phyloP scores from a whole-genome alignment of 2,888 invertebrate genomes.

The Drosophila merina region DNA sequence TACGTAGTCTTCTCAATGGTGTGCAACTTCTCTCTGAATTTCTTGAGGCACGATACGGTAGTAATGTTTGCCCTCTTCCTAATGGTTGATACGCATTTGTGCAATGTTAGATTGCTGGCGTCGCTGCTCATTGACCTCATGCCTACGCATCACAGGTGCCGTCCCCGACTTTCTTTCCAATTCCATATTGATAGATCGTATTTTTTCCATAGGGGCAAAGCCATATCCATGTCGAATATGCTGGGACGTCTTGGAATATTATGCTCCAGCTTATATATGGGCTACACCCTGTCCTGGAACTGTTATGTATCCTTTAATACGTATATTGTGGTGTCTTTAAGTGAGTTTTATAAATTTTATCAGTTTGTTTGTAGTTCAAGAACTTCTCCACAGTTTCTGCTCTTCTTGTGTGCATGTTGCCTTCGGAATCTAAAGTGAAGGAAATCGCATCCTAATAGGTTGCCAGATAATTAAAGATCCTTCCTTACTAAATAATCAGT shows the following conservation, averaged over 20 bases:
- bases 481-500: not conserved
- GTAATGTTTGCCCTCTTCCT: constrained; percentile 14
- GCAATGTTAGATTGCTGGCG: constrained; percentile 6
- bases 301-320: constrained; percentile 41
- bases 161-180: not conserved
- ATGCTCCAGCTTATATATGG: constrained; percentile 24
- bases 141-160: constrained; percentile 58
- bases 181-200: not conserved
- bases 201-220: constrained; percentile 39
- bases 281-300: constrained; percentile 6
- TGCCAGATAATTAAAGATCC: not conserved
- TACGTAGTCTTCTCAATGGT: not conserved
- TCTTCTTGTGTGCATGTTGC: constrained; percentile 3
- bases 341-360: constrained; percentile 14
- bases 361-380: not conserved
- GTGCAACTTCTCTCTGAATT: not conserved
- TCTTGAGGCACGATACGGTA: not conserved
- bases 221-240: constrained; percentile 14
- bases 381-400: constrained; percentile 1
- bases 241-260: constrained; percentile 28
- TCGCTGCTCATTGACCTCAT: constrained; percentile 42
- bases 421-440: not conserved
- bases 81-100: constrained; percentile 13
- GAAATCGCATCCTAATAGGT: not conserved
- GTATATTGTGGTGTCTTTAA: not conserved